Percentiles rank a stretch among this genome's conserved stretches.
phyloP scores from a whole-genome alignment of 2,113 vertebrate genomes.

The Symphodus melops region DNA sequence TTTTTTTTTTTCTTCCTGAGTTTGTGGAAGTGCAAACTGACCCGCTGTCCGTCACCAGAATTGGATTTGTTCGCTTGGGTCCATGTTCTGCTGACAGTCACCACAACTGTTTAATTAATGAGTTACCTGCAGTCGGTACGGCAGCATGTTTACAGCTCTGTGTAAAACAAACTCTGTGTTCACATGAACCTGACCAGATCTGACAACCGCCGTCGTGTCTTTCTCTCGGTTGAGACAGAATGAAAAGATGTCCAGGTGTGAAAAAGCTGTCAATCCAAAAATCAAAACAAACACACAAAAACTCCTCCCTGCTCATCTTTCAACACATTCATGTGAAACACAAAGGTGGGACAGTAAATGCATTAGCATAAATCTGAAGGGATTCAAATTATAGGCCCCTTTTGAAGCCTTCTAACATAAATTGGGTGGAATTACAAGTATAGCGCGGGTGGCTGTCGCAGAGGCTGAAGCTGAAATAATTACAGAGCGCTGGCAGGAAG shows the following conservation, averaged over 20 bases:
- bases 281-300: conserved; percentile 3
- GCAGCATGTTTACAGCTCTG: background rate
- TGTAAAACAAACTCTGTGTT: background rate
- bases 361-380: conserved; percentile 82
- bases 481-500: conserved; percentile 74
- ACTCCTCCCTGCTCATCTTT: conserved; percentile 11
- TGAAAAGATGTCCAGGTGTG: conserved; percentile 22
- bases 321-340: conserved; percentile 34
- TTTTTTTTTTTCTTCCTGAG: background rate
- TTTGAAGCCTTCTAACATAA: conserved; percentile 77
- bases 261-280: conserved; percentile 4
- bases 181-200: background rate
- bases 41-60: conserved; percentile 1
- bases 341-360: conserved; percentile 64
- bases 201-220: background rate
- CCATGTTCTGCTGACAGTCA: background rate
- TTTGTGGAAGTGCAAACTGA: background rate
- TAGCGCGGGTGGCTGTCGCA: conserved; percentile 72
- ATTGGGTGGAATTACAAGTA: conserved; percentile 83
- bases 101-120: background rate
- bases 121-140: background rate
- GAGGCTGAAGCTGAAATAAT: conserved; percentile 82
- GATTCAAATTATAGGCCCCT: conserved; percentile 81
- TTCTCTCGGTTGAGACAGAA: background rate
- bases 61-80: background rate